Evolutionary conservation across 2,888 invertebrate species (phyloP), one percentile per base, ranked within the genome.

Genomic region (Orthosia cruda): DNA sequence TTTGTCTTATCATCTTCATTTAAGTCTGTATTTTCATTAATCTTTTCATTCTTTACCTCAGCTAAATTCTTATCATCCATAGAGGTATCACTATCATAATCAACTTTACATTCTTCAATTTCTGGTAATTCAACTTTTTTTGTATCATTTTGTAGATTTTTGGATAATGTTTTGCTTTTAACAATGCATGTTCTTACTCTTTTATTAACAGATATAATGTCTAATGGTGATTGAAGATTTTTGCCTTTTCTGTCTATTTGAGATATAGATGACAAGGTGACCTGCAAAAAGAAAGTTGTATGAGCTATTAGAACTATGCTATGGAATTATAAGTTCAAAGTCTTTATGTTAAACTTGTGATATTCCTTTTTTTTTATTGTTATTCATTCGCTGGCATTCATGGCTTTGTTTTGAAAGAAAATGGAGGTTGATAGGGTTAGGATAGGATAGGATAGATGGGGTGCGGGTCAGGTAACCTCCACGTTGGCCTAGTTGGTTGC

Each of bases 221-320:
- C 52, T 74, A 87, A 26, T 9, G 73, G 3, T 18, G 86, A 82
- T 59, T 69, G 45, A 32, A 87, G 55, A 11, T 78, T 74, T 23
- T 70, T 73, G 3, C 49, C 61, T 55, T 54, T 32, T n/a, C 76
- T 69, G 15, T 80, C 61, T 63, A 77, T 73, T 73, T 78, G 57
- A 16, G 77, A 70, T 32, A 87, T 65, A 54, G 87, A 75, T 45
- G 74, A 57, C 26, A 75, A 45, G 3, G 85, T 78, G 40, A 87
- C 71, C 86, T 87, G 49, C 23, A 81, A 83, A 58, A 45, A 26
- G 40, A 40, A 40, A 40, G 9, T 9, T 40, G 7, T 40, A 40
- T 40, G 9, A 40, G 40, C 40, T 40, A 9, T 40, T 40, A 40
- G 40, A 40, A 40, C 40, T 40, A 40, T 40, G 40, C 9, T 9